Evolutionary conservation across 2,888 invertebrate species (phyloP).

Genomic region (Dusona sp.): DNA sequence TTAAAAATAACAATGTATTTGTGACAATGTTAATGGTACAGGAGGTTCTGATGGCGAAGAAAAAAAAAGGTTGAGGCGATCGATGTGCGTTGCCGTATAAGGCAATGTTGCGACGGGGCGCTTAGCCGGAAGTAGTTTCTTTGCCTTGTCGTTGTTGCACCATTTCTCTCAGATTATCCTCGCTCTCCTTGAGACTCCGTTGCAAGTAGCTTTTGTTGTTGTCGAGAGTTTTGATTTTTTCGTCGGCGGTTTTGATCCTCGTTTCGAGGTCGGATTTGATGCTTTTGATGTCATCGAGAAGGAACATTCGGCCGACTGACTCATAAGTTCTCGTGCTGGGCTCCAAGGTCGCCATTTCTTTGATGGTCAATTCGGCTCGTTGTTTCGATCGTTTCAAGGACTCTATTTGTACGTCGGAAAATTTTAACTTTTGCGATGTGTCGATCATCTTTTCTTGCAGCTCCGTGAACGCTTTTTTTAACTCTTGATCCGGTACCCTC

Average conservation of each 20-base stretch:
- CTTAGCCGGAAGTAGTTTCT: constrained; percentile 74
- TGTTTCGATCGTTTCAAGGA: constrained; percentile 88
- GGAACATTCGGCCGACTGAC: constrained; percentile 94
- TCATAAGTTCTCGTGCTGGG: constrained; percentile 90
- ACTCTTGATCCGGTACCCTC: constrained; percentile 87
- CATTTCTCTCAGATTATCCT: constrained; percentile 94
- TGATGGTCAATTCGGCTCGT: constrained; percentile 89
- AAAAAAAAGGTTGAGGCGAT: constrained; percentile 1
- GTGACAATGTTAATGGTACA: constrained; percentile 6
- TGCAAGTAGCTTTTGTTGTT: constrained; percentile 93
- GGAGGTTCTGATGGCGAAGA: not conserved
- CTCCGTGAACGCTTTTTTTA: constrained; percentile 92
- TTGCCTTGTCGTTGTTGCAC: constrained; percentile 87
- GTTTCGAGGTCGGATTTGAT: constrained; percentile 88
- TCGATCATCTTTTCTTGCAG: constrained; percentile 93
- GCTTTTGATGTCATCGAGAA: constrained; percentile 88
- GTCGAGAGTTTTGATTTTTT: constrained; percentile 90
- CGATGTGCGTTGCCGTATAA: constrained; percentile 47
- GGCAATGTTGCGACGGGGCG: constrained; percentile 12
- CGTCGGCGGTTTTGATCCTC: constrained; percentile 86
- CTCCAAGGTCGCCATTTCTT: constrained; percentile 87
- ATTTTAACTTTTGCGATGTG: constrained; percentile 91
- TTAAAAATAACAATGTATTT: constrained; percentile 13
- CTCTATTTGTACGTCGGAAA: constrained; percentile 92
- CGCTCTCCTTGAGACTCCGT: constrained; percentile 92